Conservation (phyloP, 2,888 invertebrate species). For the Diadegma fenestrale region DNA sequence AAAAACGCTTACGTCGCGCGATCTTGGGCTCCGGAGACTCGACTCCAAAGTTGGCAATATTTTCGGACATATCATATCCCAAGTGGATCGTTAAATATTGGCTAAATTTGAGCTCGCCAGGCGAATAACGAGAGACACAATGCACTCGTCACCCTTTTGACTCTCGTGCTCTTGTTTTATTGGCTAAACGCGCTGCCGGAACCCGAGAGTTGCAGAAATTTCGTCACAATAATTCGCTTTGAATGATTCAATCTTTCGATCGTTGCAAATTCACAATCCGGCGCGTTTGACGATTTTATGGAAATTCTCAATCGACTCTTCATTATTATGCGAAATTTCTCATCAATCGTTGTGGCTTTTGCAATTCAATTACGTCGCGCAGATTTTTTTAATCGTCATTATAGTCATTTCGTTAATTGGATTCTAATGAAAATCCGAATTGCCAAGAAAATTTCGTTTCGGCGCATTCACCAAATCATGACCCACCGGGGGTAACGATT, state of each 20-base stretch:
- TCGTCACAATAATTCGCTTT: constrained; percentile 11
- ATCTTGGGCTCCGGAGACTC: constrained; percentile 13
- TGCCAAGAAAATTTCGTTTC: too few relatives aligned
- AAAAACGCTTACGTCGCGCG: constrained; percentile 14
- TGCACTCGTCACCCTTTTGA: constrained; percentile 17
- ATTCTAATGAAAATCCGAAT: not conserved
- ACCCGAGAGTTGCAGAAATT: constrained; percentile 38
- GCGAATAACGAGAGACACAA: constrained; percentile 62
- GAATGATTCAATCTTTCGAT: not conserved
- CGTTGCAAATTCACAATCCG: not conserved
- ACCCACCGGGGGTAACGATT: too few relatives aligned
- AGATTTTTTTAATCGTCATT: not conserved
- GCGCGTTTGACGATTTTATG: not conserved
- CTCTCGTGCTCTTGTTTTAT: constrained; percentile 30
- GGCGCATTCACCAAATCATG: too few relatives aligned
- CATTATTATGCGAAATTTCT: not conserved
- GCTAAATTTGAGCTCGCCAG: constrained; percentile 55
- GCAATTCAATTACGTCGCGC: not conserved
- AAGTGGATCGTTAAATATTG: constrained; percentile 54
- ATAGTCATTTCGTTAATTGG: not conserved
- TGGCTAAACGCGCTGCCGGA: constrained; percentile 32
- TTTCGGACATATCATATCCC: constrained; percentile 25
- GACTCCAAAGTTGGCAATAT: constrained; percentile 39
- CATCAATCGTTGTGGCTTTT: not conserved
- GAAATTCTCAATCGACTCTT: not conserved